Conservation (phyloP, 1,140 invertebrate species). For the Orius insidiosus region DNA sequence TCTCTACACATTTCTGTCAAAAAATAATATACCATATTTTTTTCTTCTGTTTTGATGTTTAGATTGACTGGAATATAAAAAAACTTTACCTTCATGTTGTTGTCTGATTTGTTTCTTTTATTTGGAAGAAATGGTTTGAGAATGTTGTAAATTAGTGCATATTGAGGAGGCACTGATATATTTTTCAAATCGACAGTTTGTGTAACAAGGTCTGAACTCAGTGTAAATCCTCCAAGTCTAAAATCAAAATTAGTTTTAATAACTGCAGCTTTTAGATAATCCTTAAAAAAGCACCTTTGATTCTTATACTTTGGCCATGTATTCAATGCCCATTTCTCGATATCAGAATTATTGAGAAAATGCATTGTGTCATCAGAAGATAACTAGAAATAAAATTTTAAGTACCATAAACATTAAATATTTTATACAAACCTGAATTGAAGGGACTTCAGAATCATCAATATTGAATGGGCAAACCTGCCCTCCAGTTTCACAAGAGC, state of each 20-base stretch:
- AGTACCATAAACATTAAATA: no score
- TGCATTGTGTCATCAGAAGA: constrained; percentile 20
- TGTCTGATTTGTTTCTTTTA: no score
- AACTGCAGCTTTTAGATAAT: not conserved
- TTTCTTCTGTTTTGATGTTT: no score
- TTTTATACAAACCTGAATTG: not conserved
- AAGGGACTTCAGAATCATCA: constrained; percentile 18
- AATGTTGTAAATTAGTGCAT: no score
- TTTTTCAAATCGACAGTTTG: not conserved
- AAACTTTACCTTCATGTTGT: no score
- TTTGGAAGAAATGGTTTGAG: no score
- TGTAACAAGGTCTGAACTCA: not conserved
- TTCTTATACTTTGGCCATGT: constrained; percentile 15
- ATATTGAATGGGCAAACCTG: constrained; percentile 19
- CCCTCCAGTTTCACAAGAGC: constrained; percentile 20
- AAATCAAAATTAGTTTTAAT: not conserved
- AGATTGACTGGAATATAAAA: no score
- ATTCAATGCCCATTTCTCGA: constrained; percentile 21
- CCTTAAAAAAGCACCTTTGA: constrained; percentile 6
- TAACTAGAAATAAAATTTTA: constrained; percentile 16
- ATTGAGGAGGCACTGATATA: not conserved
- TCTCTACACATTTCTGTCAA: no score
- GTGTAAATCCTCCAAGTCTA: not conserved
- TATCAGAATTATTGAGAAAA: constrained; percentile 18
- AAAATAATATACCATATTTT: no score